Conservation (phyloP, 2,888 invertebrate genomes). For the Ferrisia virgata region DNA sequence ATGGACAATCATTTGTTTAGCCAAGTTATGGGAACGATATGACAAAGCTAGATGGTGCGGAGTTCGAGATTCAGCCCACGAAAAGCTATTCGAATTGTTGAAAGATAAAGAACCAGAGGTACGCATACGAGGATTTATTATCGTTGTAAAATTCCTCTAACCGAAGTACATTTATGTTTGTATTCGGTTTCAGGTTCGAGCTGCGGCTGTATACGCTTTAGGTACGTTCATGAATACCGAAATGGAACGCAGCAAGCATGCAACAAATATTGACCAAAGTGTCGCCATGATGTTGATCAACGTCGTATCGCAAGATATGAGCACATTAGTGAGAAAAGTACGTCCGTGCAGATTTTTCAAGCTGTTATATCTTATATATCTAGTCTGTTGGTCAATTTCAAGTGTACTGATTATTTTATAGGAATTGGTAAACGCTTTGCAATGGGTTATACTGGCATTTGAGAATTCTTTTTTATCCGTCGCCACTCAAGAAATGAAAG, state of each 20-base stretch:
- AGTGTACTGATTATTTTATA: slow-evolving; percentile 51
- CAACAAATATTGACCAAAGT: slow-evolving; percentile 88
- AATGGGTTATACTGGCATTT: slow-evolving; percentile 81
- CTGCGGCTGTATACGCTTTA: slow-evolving; percentile 89
- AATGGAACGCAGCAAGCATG: slow-evolving; percentile 82
- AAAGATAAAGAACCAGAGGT: slow-evolving; percentile 84
- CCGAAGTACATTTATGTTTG: not conserved
- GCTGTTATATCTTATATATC: not conserved
- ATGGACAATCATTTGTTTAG: slow-evolving; percentile 92
- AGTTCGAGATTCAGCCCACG: slow-evolving; percentile 92
- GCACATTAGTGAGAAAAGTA: slow-evolving; percentile 76
- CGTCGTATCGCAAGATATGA: slow-evolving; percentile 76
- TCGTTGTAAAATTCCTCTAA: not conserved
- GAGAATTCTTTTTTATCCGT: slow-evolving; percentile 84
- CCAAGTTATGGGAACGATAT: slow-evolving; percentile 83
- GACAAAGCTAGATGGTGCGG: slow-evolving; percentile 92
- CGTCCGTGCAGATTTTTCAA: not conserved
- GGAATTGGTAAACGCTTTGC: slow-evolving; percentile 81
- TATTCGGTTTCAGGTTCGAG: slow-evolving; percentile 64
- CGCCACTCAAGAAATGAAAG: slow-evolving; percentile 60
- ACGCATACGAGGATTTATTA: slow-evolving; percentile 13
- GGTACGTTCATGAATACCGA: slow-evolving; percentile 89
- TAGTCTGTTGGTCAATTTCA: not conserved
- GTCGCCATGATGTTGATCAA: slow-evolving; percentile 84
- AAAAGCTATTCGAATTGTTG: slow-evolving; percentile 80